phyloP scores from a whole-genome alignment of 2,797 vertebrate species.

The Esox masquinongy region DNA sequence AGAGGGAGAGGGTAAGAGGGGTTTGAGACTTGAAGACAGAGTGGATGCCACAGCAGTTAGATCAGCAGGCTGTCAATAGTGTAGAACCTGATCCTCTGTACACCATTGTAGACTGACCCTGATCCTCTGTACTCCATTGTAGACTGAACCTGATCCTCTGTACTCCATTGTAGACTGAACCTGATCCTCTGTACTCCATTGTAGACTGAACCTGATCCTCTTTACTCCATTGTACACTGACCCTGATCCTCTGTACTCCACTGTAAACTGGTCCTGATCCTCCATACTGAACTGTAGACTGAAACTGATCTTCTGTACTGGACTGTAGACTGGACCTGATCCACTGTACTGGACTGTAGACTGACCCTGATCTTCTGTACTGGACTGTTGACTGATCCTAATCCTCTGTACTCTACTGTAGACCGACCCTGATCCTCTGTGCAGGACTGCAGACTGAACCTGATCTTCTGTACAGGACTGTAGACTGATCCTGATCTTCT shows the following conservation, averaged over 20 bases:
- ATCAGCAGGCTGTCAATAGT: conserved; percentile 18
- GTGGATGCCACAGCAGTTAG: conserved; percentile 28
- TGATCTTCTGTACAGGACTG: too few relatives aligned
- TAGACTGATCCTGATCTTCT: neutral
- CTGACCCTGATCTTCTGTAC: too few relatives aligned
- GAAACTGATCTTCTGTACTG: neutral
- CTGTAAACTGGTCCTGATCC: too few relatives aligned
- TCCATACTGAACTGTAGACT: neutral
- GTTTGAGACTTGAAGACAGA: conserved; percentile 17
- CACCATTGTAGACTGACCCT: neutral
- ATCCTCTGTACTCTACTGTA: neutral
- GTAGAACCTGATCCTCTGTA: neutral
- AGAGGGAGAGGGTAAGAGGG: conserved; percentile 20
- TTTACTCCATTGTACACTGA: too few relatives aligned
- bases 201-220: neutral
- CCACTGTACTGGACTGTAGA: too few relatives aligned
- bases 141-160: neutral
- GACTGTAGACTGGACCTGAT: neutral
- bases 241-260: too few relatives aligned
- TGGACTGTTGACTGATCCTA: too few relatives aligned
- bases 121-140: too few relatives aligned
- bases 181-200: neutral
- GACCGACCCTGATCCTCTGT: too few relatives aligned
- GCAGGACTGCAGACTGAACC: neutral
- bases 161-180: too few relatives aligned